These are phyloP conservation scores for Pagrus major DNA, from an alignment of 2,113 vertebrate species.

Conservation along the genomic window DNA sequence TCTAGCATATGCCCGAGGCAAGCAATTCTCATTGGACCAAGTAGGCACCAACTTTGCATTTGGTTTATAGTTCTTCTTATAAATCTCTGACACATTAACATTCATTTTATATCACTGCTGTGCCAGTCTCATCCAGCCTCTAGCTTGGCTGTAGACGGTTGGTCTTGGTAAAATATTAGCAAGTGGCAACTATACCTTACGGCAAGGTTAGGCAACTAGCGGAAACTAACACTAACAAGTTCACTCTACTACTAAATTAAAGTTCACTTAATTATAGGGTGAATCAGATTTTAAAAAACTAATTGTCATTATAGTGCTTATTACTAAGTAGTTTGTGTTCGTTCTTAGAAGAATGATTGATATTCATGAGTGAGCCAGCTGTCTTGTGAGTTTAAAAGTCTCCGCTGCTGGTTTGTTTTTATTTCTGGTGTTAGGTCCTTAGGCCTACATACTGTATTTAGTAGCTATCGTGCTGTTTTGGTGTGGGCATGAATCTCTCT, in stretches of 20 bases:
- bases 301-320: background rate
- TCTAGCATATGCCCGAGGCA: too few relatives aligned
- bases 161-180: background rate
- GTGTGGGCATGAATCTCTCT: constrained; percentile 29
- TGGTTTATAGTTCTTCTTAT: too few relatives aligned
- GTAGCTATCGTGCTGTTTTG: constrained; percentile 27
- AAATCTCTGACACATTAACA: too few relatives aligned
- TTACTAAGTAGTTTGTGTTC: background rate
- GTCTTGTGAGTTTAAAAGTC: constrained; percentile 22
- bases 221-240: background rate
- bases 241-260: background rate
- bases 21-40: too few relatives aligned
- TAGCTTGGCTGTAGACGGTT: background rate
- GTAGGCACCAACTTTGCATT: too few relatives aligned
- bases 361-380: constrained; percentile 23
- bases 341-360: background rate
- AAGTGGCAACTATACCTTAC: background rate
- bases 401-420: constrained; percentile 46
- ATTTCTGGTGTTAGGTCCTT: constrained; percentile 27
- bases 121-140: background rate
- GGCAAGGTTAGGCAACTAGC: background rate
- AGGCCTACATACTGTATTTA: constrained; percentile 51
- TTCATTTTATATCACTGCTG: background rate
- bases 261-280: background rate
- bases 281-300: background rate